A percentile compares a stretch with the other conserved stretches of the same genome.
Evolutionary conservation across 1,140 invertebrate genomes (phyloP).

Genomic region (Halictus rubicundus): DNA sequence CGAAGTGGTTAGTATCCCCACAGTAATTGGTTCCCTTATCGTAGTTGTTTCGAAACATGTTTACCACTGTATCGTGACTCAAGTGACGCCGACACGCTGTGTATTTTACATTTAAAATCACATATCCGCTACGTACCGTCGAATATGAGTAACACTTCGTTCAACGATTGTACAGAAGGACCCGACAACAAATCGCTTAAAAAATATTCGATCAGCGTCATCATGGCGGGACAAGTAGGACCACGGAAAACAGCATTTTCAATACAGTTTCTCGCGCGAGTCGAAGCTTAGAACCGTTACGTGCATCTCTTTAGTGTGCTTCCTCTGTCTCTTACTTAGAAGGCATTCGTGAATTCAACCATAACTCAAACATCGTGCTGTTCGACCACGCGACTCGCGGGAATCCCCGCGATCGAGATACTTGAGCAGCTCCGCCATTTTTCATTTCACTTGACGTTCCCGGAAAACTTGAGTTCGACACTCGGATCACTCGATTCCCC

Average conservation of each 20-base stretch:
- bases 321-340: background rate
- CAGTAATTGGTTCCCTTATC: too few relatives aligned
- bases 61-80: background rate
- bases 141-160: constrained; percentile 37
- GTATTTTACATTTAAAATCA: constrained; percentile 40
- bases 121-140: constrained; percentile 30
- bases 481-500: too few relatives aligned
- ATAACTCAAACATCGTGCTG: background rate
- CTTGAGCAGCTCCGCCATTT: too few relatives aligned
- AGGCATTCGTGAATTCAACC: constrained; percentile 1
- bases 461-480: too few relatives aligned
- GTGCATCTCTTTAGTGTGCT: background rate
- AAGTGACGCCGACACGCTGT: constrained; percentile 3
- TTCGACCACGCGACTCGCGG: too few relatives aligned
- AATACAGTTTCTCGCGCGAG: constrained; percentile 29
- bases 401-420: too few relatives aligned
- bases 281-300: constrained; percentile 12
- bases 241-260: constrained; percentile 7
- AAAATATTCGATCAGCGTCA: constrained; percentile 24
- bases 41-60: background rate
- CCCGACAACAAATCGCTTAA: constrained; percentile 16
- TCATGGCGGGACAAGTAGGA: background rate
- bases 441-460: too few relatives aligned
- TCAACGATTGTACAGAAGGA: background rate
- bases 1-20: too few relatives aligned